Evolutionary conservation across 30 jellyfish, hydroid and myxozoan genomes (phyloP).

Genomic region (Haliclystus octoradiatus): DNA sequence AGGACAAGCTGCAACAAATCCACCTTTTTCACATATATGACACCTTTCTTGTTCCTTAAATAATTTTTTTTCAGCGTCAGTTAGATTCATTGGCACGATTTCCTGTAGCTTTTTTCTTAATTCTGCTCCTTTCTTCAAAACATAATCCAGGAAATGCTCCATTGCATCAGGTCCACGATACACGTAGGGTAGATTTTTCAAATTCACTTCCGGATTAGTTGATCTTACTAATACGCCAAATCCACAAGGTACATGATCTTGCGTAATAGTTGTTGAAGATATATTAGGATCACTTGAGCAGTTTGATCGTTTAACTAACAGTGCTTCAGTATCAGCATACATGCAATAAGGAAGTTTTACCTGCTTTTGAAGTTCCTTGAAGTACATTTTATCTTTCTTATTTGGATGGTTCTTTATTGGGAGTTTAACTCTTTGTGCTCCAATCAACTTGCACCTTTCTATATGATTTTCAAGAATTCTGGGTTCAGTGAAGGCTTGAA

Average conservation of each 20-base stretch:
- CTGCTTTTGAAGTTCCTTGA: not conserved
- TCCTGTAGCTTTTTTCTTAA: not conserved
- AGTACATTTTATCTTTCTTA: constrained; percentile 1
- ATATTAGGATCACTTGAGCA: no score
- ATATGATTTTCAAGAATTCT: constrained; percentile 9
- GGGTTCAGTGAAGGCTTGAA: constrained; percentile 19
- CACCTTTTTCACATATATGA: constrained; percentile 14
- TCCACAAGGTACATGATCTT: no score
- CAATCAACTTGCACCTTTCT: constrained; percentile 8
- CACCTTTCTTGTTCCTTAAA: constrained; percentile 1
- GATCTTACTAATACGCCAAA: no score
- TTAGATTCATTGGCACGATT: not conserved
- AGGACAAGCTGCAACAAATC: not conserved
- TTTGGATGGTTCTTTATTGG: no score
- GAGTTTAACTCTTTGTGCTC: not conserved
- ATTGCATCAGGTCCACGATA: constrained; percentile 18
- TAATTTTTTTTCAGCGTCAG: not conserved
- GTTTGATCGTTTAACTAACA: no score
- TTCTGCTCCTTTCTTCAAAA: not conserved
- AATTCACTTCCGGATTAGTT: constrained; percentile 13
- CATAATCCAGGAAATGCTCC: not conserved
- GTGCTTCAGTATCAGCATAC: constrained; percentile 33
- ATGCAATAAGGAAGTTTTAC: constrained; percentile 22
- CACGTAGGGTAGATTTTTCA: constrained; percentile 2
- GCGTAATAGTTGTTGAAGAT: no score